Conservation (phyloP, 2,888 invertebrate genomes). For the Agonopterix subpropinquella region DNA sequence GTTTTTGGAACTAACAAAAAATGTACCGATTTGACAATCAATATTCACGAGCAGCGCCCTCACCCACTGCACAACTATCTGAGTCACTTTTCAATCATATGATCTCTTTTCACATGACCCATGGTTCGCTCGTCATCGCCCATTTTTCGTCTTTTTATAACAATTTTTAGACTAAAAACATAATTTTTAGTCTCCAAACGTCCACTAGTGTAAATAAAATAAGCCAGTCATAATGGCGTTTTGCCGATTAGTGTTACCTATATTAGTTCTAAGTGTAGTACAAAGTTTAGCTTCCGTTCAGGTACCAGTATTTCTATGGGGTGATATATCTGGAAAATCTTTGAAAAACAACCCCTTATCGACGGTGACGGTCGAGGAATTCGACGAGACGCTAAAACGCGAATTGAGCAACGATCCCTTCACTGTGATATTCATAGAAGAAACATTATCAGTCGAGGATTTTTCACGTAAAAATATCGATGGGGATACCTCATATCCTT, state of each 20-base stretch:
- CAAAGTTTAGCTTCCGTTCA: constrained; percentile 47
- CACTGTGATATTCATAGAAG: constrained; percentile 69
- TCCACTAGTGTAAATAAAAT: constrained; percentile 43
- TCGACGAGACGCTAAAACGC: constrained; percentile 43
- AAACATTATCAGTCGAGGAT: constrained; percentile 76
- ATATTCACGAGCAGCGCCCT: background rate
- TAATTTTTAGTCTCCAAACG: constrained; percentile 48
- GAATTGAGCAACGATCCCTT: constrained; percentile 50
- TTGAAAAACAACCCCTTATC: constrained; percentile 44
- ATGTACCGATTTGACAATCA: background rate
- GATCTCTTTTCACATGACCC: constrained; percentile 72
- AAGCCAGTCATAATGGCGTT: constrained; percentile 52
- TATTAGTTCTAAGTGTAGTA: constrained; percentile 57
- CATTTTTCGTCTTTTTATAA: constrained; percentile 52
- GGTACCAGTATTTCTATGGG: constrained; percentile 78
- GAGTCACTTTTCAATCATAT: constrained; percentile 48
- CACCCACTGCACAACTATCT: background rate
- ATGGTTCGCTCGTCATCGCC: constrained; percentile 56
- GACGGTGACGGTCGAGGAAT: constrained; percentile 40
- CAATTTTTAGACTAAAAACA: constrained; percentile 46
- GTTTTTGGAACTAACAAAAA: background rate
- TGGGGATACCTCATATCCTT: constrained; percentile 50
- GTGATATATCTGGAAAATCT: constrained; percentile 40
- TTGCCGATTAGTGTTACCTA: constrained; percentile 57
- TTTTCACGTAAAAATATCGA: constrained; percentile 64